Evolutionary conservation across 2,113 vertebrate genomes (phyloP).

Genomic region (Tetrax tetrax): DNA sequence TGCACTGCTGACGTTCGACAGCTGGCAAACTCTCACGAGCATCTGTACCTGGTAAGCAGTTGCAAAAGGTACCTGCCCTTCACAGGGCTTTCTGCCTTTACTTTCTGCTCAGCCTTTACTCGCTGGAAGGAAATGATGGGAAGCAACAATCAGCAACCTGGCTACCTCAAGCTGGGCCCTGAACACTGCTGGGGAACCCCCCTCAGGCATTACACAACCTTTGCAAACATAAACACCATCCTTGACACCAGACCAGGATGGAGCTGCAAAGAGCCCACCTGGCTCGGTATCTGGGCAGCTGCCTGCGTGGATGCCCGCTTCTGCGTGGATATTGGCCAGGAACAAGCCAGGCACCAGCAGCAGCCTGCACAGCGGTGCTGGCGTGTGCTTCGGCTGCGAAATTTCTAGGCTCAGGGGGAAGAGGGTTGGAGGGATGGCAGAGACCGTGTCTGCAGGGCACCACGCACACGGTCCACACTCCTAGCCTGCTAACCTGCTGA

Average conservation of each 20-base stretch:
- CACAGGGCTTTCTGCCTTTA: no score
- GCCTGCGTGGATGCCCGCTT: neutral
- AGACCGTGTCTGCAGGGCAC: neutral
- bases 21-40: neutral
- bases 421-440: neutral
- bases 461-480: accelerated
- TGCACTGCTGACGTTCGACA: neutral
- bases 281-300: neutral
- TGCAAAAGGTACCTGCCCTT: neutral
- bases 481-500: neutral
- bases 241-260: accelerated
- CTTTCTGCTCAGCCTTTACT: neutral
- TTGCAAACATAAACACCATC: neutral
- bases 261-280: neutral
- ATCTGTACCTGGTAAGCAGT: neutral
- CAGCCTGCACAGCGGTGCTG: neutral
- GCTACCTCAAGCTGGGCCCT: neutral
- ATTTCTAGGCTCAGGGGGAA: neutral
- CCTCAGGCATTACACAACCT: neutral
- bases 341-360: neutral
- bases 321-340: neutral
- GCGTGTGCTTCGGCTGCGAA: neutral
- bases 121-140: neutral
- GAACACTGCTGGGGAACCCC: neutral
- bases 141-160: neutral